phyloP scores from a whole-genome alignment of 2,888 invertebrate species.

The Luperina testacea region DNA sequence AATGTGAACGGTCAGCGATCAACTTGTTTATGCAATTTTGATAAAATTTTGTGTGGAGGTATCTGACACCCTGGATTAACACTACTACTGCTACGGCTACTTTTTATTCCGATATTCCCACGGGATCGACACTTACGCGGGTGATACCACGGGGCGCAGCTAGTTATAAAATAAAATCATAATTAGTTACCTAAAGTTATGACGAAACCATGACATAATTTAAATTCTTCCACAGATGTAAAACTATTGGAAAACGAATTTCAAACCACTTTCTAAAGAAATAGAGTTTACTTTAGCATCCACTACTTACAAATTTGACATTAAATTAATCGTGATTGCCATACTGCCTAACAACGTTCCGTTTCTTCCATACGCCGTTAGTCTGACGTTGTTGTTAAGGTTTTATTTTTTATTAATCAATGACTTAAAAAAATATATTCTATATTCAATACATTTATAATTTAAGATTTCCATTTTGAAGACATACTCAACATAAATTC shows the following conservation, averaged over 20 bases:
- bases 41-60: too few species aligned
- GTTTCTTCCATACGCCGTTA: slow-evolving; percentile 12
- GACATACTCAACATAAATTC: neutral
- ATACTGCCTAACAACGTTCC: slow-evolving; percentile 65
- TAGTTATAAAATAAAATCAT: too few species aligned
- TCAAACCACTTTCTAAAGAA: rapidly evolving
- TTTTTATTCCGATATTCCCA: too few species aligned
- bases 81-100: too few species aligned
- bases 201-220: slow-evolving; percentile 1
- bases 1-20: too few species aligned
- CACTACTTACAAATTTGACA: slow-evolving; percentile 55
- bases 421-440: rapidly evolving
- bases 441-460: neutral
- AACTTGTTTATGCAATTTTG: too few species aligned
- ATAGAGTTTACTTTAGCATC: slow-evolving; percentile 48
- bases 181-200: too few species aligned
- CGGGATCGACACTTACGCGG: too few species aligned
- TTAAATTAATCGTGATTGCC: slow-evolving; percentile 67
- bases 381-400: slow-evolving; percentile 20
- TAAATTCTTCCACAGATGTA: neutral
- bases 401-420: neutral
- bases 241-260: neutral
- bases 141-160: too few species aligned
- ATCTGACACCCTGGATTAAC: too few species aligned
- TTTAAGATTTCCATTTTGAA: rapidly evolving